Conservation (phyloP, 2,113 vertebrate species). For the Eretmochelys imbricata region DNA sequence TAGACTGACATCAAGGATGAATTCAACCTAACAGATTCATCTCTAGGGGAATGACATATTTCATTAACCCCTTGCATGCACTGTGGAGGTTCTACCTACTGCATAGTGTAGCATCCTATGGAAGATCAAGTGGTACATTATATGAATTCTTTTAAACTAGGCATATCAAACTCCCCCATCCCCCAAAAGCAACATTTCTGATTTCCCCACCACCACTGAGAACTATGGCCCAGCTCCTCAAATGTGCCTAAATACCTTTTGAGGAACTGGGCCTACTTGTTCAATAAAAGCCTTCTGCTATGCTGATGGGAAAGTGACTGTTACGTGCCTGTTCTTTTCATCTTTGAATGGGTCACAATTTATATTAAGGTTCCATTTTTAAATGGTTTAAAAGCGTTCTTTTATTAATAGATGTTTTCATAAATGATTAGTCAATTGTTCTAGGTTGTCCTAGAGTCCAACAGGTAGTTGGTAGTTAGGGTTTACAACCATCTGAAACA, state of each 20-base stretch:
- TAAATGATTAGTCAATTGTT: neutral
- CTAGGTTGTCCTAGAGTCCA: rapidly evolving
- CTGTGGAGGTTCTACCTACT: neutral
- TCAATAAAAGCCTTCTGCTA: neutral
- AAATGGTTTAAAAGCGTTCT: neutral
- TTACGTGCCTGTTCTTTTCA: neutral
- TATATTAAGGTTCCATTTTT: neutral
- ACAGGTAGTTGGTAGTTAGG: neutral
- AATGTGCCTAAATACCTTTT: neutral
- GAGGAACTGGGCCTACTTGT: neutral
- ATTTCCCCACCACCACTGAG: neutral
- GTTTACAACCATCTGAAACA: neutral
- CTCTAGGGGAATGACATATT: neutral
- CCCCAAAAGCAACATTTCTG: neutral
- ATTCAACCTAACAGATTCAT: neutral
- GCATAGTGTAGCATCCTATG: neutral
- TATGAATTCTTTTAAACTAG: neutral
- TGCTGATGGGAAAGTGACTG: neutral
- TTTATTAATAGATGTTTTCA: neutral
- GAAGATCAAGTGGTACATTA: neutral
- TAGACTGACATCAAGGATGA: neutral
- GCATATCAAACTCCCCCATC: neutral
- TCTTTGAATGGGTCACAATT: neutral
- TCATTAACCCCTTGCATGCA: neutral
- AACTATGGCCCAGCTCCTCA: neutral